A percentile compares a stretch with the other conserved stretches of the same genome.
These are phyloP conservation scores for Passerina amoena DNA, from an alignment of 2,113 vertebrate genomes.

Conservation along the genomic window DNA sequence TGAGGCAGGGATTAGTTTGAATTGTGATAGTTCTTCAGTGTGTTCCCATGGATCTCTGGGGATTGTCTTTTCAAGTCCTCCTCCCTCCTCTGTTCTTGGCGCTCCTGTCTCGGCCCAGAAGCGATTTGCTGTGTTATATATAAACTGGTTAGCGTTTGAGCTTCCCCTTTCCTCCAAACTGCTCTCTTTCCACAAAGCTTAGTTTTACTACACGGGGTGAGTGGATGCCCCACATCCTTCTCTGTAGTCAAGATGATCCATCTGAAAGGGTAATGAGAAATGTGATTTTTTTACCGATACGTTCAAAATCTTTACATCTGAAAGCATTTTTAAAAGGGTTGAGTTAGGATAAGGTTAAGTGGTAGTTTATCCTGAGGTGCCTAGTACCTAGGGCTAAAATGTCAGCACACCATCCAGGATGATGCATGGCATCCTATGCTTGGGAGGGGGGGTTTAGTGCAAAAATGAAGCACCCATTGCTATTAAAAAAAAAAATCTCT, in stretches of 20 bases:
- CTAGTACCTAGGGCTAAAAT: neutral
- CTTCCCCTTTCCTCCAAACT: neutral
- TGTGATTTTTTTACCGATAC: neutral
- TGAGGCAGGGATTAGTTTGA: neutral
- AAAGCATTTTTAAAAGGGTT: neutral
- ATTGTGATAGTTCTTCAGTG: neutral
- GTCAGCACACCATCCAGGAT: neutral
- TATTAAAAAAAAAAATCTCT: neutral
- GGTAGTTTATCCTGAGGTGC: neutral
- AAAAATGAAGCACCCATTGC: neutral
- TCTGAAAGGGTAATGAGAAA: neutral
- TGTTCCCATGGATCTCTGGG: neutral
- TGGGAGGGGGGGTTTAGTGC: accelerated
- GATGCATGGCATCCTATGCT: neutral
- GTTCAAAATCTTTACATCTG: neutral
- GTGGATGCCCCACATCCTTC: neutral
- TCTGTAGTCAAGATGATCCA: neutral
- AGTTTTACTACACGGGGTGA: neutral
- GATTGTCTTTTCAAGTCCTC: slow-evolving; percentile 3
- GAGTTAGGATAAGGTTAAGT: neutral
- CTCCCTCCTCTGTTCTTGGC: neutral
- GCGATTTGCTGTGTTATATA: neutral
- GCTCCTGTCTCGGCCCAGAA: neutral
- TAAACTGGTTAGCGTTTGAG: neutral
- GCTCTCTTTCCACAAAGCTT: neutral